phyloP scores from a whole-genome alignment of 2,888 invertebrate species.

The Fragum sueziense region DNA sequence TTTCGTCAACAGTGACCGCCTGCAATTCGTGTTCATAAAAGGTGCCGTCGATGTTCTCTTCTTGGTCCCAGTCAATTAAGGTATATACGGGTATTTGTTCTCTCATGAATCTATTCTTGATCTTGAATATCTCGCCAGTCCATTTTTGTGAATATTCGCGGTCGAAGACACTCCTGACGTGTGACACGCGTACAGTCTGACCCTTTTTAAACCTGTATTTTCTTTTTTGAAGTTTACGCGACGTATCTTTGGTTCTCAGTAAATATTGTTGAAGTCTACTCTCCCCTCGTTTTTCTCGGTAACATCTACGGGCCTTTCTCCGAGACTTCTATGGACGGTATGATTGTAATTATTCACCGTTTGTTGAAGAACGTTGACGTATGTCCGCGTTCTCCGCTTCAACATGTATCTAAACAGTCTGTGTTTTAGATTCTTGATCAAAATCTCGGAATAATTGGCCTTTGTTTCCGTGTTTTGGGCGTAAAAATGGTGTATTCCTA shows the following conservation, averaged over 20 bases:
- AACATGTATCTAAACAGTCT: conserved; percentile 16
- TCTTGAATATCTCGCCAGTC: conserved; percentile 48
- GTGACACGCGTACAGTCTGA: conserved; percentile 35
- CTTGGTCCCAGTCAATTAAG: conserved; percentile 34
- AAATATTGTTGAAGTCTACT: conserved; percentile 28
- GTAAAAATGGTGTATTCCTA: conserved; percentile 30
- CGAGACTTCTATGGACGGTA: conserved; percentile 35
- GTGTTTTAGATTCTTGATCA: conserved; percentile 24
- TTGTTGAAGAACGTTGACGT: conserved; percentile 31
- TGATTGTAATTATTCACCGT: conserved; percentile 35
- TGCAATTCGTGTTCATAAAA: conserved; percentile 53
- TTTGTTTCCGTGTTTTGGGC: conserved; percentile 38
- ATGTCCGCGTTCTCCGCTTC: conserved; percentile 17
- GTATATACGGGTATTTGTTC: conserved; percentile 37
- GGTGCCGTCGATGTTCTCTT: conserved; percentile 34
- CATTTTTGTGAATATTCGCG: conserved; percentile 54
- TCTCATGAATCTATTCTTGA: conserved; percentile 28
- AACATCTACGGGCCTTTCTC: conserved; percentile 14
- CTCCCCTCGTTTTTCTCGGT: conserved; percentile 27
- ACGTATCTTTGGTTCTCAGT: background rate
- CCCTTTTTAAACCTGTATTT: conserved; percentile 38
- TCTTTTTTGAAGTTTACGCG: background rate
- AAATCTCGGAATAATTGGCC: conserved; percentile 39
- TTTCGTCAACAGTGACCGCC: conserved; percentile 33
- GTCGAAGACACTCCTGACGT: conserved; percentile 41